Evolutionary conservation across 2,113 vertebrate genomes (phyloP).

Genomic region (Macroglossus sobrinus): DNA sequence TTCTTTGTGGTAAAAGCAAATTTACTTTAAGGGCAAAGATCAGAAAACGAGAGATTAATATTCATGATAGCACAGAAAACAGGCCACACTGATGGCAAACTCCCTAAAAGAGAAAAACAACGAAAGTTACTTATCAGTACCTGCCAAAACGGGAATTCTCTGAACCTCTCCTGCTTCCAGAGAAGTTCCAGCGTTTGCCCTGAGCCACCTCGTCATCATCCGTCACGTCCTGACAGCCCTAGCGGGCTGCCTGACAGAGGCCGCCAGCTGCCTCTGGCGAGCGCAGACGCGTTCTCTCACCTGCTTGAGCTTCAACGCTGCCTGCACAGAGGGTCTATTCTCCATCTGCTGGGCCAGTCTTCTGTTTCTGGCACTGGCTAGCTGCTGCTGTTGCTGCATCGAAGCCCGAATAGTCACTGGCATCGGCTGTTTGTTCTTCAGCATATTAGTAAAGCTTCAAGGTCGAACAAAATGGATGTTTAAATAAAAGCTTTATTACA

Average conservation of each 20-base stretch:
- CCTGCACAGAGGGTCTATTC: constrained; percentile 98
- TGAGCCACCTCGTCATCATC: constrained; percentile 13
- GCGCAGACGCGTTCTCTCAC: constrained; percentile 81
- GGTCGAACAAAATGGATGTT: constrained; percentile 93
- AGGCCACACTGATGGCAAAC: not conserved
- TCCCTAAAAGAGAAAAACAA: not conserved
- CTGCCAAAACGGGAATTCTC: not conserved
- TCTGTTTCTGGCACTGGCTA: constrained; percentile 98
- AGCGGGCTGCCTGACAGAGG: constrained; percentile 27
- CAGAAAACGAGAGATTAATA: constrained; percentile 46
- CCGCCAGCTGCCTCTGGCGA: not conserved
- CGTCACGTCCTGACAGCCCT: not conserved
- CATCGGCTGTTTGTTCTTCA: constrained; percentile 99
- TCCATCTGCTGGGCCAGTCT: constrained; percentile 99
- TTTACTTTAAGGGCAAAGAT: not conserved
- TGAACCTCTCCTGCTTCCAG: constrained; percentile 28
- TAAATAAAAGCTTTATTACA: constrained; percentile 85
- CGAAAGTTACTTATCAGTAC: not conserved
- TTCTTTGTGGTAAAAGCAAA: not conserved
- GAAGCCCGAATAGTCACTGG: constrained; percentile 97
- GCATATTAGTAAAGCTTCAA: constrained; percentile 99
- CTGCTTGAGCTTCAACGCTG: constrained; percentile 97
- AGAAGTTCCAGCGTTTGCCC: constrained; percentile 30
- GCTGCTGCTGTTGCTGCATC: constrained; percentile 96
- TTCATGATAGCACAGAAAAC: constrained; percentile 17